A percentile compares a stretch with the other conserved stretches of the same genome.
Evolutionary conservation across 2,797 vertebrate genomes (phyloP).

Genomic region (Schizopygopsis malacanthus): DNA sequence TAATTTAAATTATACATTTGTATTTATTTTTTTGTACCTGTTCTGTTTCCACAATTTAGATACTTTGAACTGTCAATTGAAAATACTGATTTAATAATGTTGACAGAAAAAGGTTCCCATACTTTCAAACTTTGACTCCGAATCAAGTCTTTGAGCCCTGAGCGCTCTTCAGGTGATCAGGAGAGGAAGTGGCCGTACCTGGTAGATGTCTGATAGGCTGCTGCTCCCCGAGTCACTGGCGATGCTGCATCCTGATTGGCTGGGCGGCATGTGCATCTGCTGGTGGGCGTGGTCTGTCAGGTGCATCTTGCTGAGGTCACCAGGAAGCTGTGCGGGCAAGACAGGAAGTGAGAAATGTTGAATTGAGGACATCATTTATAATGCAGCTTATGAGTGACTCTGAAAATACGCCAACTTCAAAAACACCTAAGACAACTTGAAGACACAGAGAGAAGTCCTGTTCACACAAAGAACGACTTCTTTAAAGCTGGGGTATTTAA

Average conservation of each 20-base stretch:
- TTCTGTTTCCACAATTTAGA: too few species aligned
- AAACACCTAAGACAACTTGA: not conserved
- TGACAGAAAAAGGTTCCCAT: too few species aligned
- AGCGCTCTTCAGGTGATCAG: not conserved
- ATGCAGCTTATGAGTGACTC: not conserved
- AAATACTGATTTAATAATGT: too few species aligned
- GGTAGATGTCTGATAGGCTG: slow-evolving; percentile 96
- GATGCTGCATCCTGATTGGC: slow-evolving; percentile 97
- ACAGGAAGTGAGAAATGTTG: slow-evolving; percentile 35
- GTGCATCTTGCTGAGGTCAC: slow-evolving; percentile 97
- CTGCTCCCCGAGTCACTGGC: slow-evolving; percentile 98
- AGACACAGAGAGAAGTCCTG: not conserved
- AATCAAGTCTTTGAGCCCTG: not conserved
- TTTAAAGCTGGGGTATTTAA: not conserved
- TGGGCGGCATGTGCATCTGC: slow-evolving; percentile 90
- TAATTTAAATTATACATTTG: not conserved
- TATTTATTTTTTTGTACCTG: not conserved
- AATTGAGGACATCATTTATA: not conserved
- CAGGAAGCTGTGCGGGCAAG: slow-evolving; percentile 88
- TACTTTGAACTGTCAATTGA: too few species aligned
- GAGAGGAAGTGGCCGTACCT: slow-evolving; percentile 11
- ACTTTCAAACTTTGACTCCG: not conserved
- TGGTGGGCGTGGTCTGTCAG: slow-evolving; percentile 91
- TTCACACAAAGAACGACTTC: not conserved
- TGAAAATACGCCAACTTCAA: slow-evolving; percentile 14